phyloP scores from a whole-genome alignment of 2,888 invertebrate genomes.

The Cheilosia vulpina region DNA sequence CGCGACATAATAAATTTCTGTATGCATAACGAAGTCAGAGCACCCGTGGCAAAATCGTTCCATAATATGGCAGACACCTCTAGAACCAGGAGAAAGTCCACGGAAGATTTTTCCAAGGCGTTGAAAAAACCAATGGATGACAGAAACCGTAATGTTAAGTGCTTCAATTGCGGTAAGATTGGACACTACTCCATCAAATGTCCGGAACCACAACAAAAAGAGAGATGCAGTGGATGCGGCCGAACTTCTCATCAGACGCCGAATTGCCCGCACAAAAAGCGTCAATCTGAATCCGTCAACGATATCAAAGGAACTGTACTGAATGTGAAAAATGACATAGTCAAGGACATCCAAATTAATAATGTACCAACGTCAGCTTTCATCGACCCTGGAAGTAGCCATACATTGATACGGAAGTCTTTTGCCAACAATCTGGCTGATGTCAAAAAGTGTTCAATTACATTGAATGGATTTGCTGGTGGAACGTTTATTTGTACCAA shows the following conservation, averaged over 20 bases:
- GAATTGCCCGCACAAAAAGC: background rate
- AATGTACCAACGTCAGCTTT: constrained; percentile 34
- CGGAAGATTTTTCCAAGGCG: no score
- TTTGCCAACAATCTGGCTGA: constrained; percentile 8
- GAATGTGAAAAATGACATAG: background rate
- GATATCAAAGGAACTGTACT: constrained; percentile 9
- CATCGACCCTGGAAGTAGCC: constrained; percentile 48
- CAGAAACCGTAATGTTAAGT: constrained; percentile 18
- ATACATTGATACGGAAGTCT: constrained; percentile 36
- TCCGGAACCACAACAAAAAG: constrained; percentile 45
- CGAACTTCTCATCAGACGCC: constrained; percentile 37
- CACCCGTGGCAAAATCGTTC: background rate
- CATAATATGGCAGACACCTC: background rate
- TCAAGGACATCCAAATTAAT: constrained; percentile 47
- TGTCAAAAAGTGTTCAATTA: constrained; percentile 6
- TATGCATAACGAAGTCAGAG: constrained; percentile 53
- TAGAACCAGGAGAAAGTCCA: background rate
- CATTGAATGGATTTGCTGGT: constrained; percentile 60
- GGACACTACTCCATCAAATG: constrained; percentile 44
- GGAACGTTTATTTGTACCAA: constrained; percentile 41
- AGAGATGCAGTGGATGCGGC: constrained; percentile 31
- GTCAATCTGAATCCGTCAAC: background rate
- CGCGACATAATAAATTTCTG: constrained; percentile 54
- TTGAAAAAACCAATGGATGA: no score
- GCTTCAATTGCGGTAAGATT: constrained; percentile 45